Base-by-base conservation (phyloP, 2,113 vertebrate genomes). In the Suncus etruscus region DNA sequence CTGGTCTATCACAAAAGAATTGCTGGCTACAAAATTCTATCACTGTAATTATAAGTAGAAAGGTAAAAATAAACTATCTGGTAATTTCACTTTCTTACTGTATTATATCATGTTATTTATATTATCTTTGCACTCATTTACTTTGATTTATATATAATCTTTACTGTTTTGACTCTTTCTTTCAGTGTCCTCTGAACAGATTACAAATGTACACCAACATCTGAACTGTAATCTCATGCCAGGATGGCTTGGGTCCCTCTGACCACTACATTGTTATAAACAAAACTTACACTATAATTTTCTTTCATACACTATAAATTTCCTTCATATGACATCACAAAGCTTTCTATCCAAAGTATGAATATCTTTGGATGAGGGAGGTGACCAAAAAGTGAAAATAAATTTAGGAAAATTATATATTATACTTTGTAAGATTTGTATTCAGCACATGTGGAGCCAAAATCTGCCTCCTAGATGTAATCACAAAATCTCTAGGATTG, bases 351-450 rank as follows among this genome's bases (percentile, higher is more conserved):
- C 91, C 94, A 86, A 93, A 91, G 75, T 63, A 94, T 70, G 79
- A 93, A 89, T 95, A 95, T 95, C 94, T 93, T 95, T 93, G 90
- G 81, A 82, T 54, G 51, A 96, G 92, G 91, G 95, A 97, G 81
- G 81, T 48, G 88, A 96, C 96, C 95, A 94, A 29, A 89, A 95
- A 94, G 93, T 93, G 94, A 97, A 97, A 96, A 95, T 96, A 96
- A 92, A 95, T 92, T 74, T 91, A 83, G 82, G 93, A 92, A 96
- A 95, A 97, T 97, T 95, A 94, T 27, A 96, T 39, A 90, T 63
- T 93, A 73, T 78, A 79, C 83, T 93, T 70, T 54, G 29, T 89
- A 93, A 91, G 25, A 61, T 85, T 93, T 91, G 68, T 86, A 87
- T 73, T 97, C 95, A 97, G 96, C 95, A 95, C 32, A 95, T 93